These are phyloP conservation scores for Gobio occitaniae DNA, from an alignment of 2,797 vertebrate species.

Conservation along the genomic window DNA sequence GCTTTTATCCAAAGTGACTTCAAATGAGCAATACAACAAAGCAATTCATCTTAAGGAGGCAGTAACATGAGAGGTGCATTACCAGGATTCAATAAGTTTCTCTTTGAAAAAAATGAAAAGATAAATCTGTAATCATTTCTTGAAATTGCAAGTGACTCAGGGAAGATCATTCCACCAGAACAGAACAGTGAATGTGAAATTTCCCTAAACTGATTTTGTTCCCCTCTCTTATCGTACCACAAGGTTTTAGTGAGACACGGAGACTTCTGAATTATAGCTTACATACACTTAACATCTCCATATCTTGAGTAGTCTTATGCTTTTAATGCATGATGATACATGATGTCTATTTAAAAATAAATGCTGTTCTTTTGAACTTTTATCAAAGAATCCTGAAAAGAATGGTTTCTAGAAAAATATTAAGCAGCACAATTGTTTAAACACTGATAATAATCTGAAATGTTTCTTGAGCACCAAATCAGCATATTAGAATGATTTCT, in stretches of 20 bases:
- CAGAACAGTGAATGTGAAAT: background rate
- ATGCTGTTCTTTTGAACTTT: background rate
- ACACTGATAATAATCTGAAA: background rate
- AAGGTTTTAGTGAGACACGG: background rate
- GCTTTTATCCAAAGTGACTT: conserved; percentile 8
- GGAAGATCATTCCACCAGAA: background rate
- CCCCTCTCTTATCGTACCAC: background rate
- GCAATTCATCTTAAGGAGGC: background rate
- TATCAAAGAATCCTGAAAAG: background rate
- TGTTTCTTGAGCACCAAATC: background rate
- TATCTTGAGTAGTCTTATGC: background rate
- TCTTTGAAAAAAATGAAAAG: background rate
- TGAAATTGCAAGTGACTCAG: background rate
- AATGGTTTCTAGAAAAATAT: background rate
- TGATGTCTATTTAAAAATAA: background rate
- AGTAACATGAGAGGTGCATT: background rate
- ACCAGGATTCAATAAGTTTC: background rate
- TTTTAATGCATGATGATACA: background rate
- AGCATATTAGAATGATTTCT: background rate
- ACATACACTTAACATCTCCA: background rate
- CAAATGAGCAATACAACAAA: conserved; percentile 16
- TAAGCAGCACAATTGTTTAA: background rate
- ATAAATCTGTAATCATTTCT: background rate
- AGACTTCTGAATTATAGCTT: background rate
- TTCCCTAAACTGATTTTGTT: background rate